A percentile compares a stretch with the other conserved stretches of the same genome.
Evolutionary conservation across 2,113 vertebrate species (phyloP).

Genomic region (Oncorhynchus nerka): DNA sequence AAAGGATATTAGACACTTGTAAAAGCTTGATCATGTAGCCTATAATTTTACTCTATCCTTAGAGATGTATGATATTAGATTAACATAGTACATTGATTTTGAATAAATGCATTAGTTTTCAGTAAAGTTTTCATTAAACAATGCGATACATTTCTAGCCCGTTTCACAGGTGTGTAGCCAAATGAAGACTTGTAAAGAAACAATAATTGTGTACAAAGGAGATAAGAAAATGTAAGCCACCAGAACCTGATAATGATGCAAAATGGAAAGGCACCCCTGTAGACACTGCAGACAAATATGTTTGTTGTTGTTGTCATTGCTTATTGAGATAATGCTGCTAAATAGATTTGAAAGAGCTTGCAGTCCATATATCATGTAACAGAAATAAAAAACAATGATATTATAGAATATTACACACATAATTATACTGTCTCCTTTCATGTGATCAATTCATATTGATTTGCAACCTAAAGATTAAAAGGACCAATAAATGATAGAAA

Average conservation of each 20-base stretch:
- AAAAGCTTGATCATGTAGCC: no score
- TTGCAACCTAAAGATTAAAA: not conserved
- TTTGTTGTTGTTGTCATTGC: not conserved
- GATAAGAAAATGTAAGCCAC: not conserved
- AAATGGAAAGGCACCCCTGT: not conserved
- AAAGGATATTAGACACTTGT: no score
- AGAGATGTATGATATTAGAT: no score
- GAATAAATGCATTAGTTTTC: no score
- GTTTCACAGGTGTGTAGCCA: no score
- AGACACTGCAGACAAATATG: conserved; percentile 15
- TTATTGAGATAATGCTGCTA: conserved; percentile 17
- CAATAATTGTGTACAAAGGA: no score
- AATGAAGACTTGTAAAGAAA: no score
- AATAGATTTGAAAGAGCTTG: conserved; percentile 1
- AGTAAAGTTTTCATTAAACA: no score
- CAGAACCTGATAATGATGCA: not conserved
- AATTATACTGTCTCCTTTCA: not conserved
- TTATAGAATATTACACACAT: not conserved
- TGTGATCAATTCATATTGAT: not conserved
- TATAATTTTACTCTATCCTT: no score
- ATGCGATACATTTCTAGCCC: no score
- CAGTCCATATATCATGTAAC: not conserved
- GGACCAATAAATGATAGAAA: no score
- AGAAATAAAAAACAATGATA: not conserved
- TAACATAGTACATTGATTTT: no score